Conservation (phyloP, 2,888 invertebrate species). For the Chironomus tentans region DNA sequence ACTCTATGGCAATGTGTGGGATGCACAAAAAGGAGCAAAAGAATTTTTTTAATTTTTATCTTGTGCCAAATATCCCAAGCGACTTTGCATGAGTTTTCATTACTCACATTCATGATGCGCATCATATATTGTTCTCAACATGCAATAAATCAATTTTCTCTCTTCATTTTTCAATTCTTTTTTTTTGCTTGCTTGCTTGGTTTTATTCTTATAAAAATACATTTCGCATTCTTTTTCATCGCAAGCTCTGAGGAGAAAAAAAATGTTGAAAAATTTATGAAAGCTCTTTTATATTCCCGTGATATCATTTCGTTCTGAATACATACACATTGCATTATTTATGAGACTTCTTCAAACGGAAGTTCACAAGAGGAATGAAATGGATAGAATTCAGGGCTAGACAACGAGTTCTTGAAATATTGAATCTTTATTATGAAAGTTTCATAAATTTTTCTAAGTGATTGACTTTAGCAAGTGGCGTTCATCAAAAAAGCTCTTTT, state of each 20-base stretch:
- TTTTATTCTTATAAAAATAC: neutral
- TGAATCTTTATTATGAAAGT: too few species aligned
- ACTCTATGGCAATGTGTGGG: neutral
- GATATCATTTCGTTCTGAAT: neutral
- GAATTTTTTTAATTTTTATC: neutral
- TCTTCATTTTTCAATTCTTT: constrained; percentile 22
- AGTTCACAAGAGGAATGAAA: too few species aligned
- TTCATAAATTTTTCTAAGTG: too few species aligned
- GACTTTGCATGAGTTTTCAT: constrained; percentile 7
- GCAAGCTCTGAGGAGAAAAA: neutral
- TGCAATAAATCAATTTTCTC: constrained; percentile 24
- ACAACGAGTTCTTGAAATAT: too few species aligned
- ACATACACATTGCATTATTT: neutral
- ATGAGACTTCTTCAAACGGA: neutral
- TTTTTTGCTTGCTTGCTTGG: neutral
- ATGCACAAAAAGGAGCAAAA: neutral
- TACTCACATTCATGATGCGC: neutral
- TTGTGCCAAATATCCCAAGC: neutral
- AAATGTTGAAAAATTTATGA: constrained; percentile 10
- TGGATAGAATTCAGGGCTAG: too few species aligned
- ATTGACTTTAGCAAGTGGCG: too few species aligned
- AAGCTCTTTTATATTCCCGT: constrained; percentile 11
- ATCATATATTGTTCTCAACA: constrained; percentile 8
- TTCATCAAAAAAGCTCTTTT: too few species aligned
- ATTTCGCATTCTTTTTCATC: neutral